A percentile compares a stretch with the other conserved stretches of the same genome.
These are phyloP conservation scores for Eilema depressum DNA, from an alignment of 2,888 invertebrate genomes.

Conservation along the genomic window DNA sequence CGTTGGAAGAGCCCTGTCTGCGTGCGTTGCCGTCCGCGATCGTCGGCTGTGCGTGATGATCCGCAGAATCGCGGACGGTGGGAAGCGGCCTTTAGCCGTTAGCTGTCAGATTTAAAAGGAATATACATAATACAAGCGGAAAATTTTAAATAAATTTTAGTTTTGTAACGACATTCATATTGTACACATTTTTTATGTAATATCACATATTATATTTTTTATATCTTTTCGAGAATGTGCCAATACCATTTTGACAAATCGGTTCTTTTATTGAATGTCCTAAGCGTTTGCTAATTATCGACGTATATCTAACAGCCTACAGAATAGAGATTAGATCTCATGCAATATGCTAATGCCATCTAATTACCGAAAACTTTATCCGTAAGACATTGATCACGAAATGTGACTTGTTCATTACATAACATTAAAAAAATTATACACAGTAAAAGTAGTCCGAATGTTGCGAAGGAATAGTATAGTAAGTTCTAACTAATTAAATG, in stretches of 20 bases:
- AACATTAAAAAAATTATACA: slow-evolving; percentile 63
- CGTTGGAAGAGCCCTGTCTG: too few relatives aligned
- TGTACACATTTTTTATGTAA: slow-evolving; percentile 27
- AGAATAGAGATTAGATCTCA: slow-evolving; percentile 60
- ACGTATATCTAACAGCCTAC: slow-evolving; percentile 38
- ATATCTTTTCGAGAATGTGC: slow-evolving; percentile 34
- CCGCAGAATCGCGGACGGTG: too few relatives aligned
- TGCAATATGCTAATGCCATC: slow-evolving; percentile 78
- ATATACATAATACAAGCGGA: slow-evolving; percentile 24
- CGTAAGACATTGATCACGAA: slow-evolving; percentile 81
- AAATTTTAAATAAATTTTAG: slow-evolving; percentile 36
- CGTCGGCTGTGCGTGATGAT: too few relatives aligned
- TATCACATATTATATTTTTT: slow-evolving; percentile 28
- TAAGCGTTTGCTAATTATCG: slow-evolving; percentile 43
- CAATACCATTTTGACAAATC: slow-evolving; percentile 45
- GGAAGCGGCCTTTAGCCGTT: too few relatives aligned
- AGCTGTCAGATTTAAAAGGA: slow-evolving; percentile 22
- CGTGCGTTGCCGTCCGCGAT: too few relatives aligned
- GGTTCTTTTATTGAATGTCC: slow-evolving; percentile 34
- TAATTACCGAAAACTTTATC: slow-evolving; percentile 80
- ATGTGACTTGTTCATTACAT: slow-evolving; percentile 71
- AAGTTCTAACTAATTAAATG: slow-evolving; percentile 47
- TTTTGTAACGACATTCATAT: slow-evolving; percentile 23
- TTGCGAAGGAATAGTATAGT: slow-evolving; percentile 57
- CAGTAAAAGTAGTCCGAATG: slow-evolving; percentile 68